A percentile compares a stretch with the other conserved stretches of the same genome.
These are phyloP conservation scores for Calameuta filiformis DNA, from an alignment of 2,888 invertebrate genomes.

Conservation along the genomic window DNA sequence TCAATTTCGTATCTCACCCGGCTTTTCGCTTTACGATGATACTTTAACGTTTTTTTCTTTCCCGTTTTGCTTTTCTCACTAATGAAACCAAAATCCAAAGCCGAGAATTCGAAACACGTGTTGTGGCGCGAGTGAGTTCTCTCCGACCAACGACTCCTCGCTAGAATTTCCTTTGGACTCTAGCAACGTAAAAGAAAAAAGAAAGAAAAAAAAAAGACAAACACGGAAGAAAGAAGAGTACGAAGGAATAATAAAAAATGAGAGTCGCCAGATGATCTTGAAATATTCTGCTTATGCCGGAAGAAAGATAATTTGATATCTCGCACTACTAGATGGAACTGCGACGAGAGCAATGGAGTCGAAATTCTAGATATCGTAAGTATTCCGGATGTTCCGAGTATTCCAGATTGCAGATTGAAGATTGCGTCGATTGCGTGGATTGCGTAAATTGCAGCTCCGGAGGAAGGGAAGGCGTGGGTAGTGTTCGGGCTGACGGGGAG, in stretches of 20 bases:
- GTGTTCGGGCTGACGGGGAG: conserved; percentile 34
- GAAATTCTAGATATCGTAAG: not conserved
- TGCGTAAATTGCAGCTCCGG: conserved; percentile 19
- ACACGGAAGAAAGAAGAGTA: too few species aligned
- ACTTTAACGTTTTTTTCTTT: not conserved
- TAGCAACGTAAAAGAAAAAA: too few species aligned
- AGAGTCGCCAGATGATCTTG: too few species aligned
- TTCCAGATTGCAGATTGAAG: not conserved
- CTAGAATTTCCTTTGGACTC: not conserved
- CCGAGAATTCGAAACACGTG: not conserved
- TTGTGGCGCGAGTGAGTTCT: not conserved
- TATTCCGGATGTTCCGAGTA: not conserved
- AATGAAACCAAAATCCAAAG: not conserved
- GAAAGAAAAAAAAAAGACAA: too few species aligned
- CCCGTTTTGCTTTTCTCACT: not conserved
- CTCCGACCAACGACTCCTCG: not conserved
- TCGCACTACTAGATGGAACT: not conserved
- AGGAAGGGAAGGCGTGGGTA: conserved; percentile 31
- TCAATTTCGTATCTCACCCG: conserved; percentile 14
- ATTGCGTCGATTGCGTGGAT: not conserved
- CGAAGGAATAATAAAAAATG: too few species aligned
- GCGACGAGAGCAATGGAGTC: not conserved
- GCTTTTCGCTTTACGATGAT: conserved; percentile 3
- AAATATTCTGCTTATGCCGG: too few species aligned
- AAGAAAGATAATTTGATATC: not conserved